Evolutionary conservation across 2,113 vertebrate genomes (phyloP), one percentile per base, ranked within the genome.

Genomic region (Stictonetta naevosa): DNA sequence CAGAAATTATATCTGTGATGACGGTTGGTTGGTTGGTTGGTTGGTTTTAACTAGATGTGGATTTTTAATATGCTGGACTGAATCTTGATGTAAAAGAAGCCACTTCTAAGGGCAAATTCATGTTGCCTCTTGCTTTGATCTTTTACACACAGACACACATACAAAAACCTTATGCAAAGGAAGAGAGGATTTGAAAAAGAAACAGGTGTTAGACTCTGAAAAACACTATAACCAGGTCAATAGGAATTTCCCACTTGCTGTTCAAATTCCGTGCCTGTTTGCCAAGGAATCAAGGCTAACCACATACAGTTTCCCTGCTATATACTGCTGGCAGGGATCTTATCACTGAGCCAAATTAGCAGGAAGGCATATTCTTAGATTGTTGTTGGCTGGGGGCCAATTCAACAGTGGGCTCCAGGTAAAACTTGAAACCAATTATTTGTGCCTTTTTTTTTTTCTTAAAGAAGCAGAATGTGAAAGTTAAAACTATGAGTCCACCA

Each of bases 241-340:
- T 25, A 90, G 83, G 92, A 93, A 58, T 92, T 92, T 95, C 83
- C 48, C 53, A 64, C 40, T 72, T 66, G 62, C 93, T 89, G 50
- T 64, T 93, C 64, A 86, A 72, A 78, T 9, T 63, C 68, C 0
- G 0, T 58, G 58, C 29, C 73, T 91, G 40, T 81, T 94, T 88
- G 86, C 86, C 90, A 76, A 79, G 76, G 34, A 68, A 82, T 55
- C 52, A 26, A 75, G n/a, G 60, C 36, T 96, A 86, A 84, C 88
- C 83, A 64, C 60, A 36, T 15, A 63, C 36, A 60, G 58, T 81
- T 72, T 68, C 26, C 20, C 34, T 19, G 18, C 13, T 64, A 15
- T 17, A 22, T 52, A 63, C 6, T 56, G 28, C 50, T 93, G 76
- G 60, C 88, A 78, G 72, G 69, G 18, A 48, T 18, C 76, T 80